Base-by-base conservation (phyloP, 2,113 vertebrate species). In the Macquaria australasica region DNA sequence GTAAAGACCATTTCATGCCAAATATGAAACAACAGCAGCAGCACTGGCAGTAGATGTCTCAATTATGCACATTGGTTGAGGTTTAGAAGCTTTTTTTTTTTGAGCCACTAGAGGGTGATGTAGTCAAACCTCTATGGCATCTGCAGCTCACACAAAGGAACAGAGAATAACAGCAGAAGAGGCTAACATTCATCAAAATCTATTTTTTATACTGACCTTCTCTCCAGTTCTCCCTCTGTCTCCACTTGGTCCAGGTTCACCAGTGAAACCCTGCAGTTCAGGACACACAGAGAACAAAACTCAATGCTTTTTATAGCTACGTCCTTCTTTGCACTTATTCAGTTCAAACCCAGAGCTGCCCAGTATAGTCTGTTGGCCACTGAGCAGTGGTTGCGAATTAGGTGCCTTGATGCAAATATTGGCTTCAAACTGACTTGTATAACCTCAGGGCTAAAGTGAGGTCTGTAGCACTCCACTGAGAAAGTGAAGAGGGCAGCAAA, bases 231-330 rank as follows among this genome's bases (percentile, higher is more conserved):
- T 73, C 75, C 97, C 97, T 91, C 87, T 95, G 79, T 96, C 92
- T 20, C 97, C 97, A 62, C 0, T 63, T 0, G 92, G 83, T 5
- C 97, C 97, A 41, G 93, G 90, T 76, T 91, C 87, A 25, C 96
- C 97, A 31, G 86, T 10, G 75, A 96, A 96, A 21, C 97, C 97
- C 96, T 97, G 37, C 15, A 74, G 66, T 70, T 75, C 21, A 70
- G 62, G 51, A 69, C 15, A 77, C 23, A 83, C 14, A 70, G 45
- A 34, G 21, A 56, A 62, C 10, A 14, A 68, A 15, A 45, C 2
- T 0, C 10, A 23, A 63, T 21, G 20, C 20, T 25, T 48, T 15
- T 55, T 28, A 20, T 5, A 43, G 39, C 60, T 34, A 20, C 21
- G 6, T n/a, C 10, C 25, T 63, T 63, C 16, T 68, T 53, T 56